Base-by-base conservation (phyloP, 1,140 invertebrate species). In the Batillaria attramentaria region DNA sequence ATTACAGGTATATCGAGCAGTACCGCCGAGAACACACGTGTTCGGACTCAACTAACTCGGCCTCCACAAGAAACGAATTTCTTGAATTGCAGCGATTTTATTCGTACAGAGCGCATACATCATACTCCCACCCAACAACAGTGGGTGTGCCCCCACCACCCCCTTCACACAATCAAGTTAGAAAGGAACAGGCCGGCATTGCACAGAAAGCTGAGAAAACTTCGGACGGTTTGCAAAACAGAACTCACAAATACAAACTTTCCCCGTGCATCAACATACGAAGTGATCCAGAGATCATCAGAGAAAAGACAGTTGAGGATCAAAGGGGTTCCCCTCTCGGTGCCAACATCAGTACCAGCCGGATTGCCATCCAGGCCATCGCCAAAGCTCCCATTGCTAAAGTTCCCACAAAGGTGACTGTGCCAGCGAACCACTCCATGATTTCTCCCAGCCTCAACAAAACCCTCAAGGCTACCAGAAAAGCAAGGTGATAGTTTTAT, bases 1-100 rank as follows among this genome's bases (percentile, higher is more conserved):
- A n/a, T 18, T 80, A 74, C 43, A 80, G 78, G 28, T 89, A 89
- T 79, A 88, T 88, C 37, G 86, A 88, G 80, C 88, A 89, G 60
- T 89, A 89, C 78, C 73, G 88, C 73, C 77, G 78, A 42, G 82
- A 89, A 46, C 84, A 88, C 80, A 68, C 83, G 10, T 86, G 84
- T 74, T 79, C 68, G 50, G 77, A 75, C 43, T 74, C 70, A n/a
- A 37, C 68, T 13, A 77, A 54, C 24, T 70, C 70, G 10, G 65
- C 72, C 57, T 31, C 78, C 43, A 54, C 60, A 28, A 79, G 43
- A 60, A 79, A 41, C 65, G 57, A 82, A 10, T 77, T 62, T 54
- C 65, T 76, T 10, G 78, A 77, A 31, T 41, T 43, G 8, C 81
- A 69, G 20, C 73, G 69, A 42, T 72, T 70, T 43, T 70, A 76